Percentiles rank a stretch among this genome's conserved stretches.
Evolutionary conservation across 2,797 vertebrate genomes (phyloP).

Genomic region (Glyptemys insculpta): DNA sequence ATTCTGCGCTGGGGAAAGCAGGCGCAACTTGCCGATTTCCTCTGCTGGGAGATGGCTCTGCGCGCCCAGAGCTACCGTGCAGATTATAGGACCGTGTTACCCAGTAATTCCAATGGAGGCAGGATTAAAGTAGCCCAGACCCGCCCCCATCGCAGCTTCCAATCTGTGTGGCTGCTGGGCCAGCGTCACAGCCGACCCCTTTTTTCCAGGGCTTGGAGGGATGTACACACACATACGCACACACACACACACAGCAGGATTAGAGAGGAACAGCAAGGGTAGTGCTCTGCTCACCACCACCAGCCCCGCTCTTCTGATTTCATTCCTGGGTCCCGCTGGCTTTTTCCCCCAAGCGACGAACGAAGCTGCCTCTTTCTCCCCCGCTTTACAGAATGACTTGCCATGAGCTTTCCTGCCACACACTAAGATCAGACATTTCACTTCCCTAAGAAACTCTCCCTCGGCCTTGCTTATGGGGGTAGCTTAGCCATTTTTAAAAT

Average conservation of each 20-base stretch:
- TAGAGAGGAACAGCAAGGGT: background rate
- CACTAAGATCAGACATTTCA: background rate
- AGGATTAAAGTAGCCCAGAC: slow-evolving; percentile 63
- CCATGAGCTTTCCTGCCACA: background rate
- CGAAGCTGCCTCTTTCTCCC: background rate
- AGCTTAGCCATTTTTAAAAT: background rate
- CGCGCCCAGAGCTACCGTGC: background rate
- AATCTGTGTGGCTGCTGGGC: slow-evolving; percentile 34
- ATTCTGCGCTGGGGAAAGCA: background rate
- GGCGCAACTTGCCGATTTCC: background rate
- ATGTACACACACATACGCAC: background rate
- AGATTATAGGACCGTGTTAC: background rate
- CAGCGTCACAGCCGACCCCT: background rate
- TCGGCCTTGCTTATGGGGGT: background rate
- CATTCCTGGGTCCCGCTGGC: background rate
- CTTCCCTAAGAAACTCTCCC: background rate
- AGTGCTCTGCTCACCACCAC: background rate
- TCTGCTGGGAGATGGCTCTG: too few species aligned
- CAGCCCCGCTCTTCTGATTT: background rate
- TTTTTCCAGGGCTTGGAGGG: background rate
- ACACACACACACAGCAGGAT: background rate
- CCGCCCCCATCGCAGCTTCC: slow-evolving; percentile 65
- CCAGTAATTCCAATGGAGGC: slow-evolving; percentile 68
- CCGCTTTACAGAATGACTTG: background rate
- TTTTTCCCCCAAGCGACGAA: too few species aligned